Base-by-base conservation (phyloP, 92 coral and sea anemone species). In the Isaurus tuberculatus region DNA sequence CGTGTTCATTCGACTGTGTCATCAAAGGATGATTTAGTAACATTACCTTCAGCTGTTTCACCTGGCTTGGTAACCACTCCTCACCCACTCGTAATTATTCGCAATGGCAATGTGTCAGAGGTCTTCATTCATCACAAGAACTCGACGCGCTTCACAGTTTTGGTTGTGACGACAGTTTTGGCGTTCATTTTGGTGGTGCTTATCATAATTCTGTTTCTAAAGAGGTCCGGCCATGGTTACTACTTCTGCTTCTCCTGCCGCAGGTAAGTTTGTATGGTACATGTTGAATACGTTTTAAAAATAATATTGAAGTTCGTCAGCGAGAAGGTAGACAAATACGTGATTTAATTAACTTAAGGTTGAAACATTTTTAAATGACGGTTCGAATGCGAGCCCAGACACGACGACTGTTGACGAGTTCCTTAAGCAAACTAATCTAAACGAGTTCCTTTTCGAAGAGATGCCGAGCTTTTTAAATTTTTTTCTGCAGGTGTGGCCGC, bases 181-280 rank as follows among this genome's bases (percentile, higher is more conserved):
- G 97, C 97, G 33, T 86, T 93, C 31, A 67, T 93, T 22, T 74
- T 93, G 10, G 94, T 93, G 73, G 72, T 90, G 42, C 86, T 93
- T 68, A 89, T 93, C 6, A 92, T 93, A 2, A 81, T 93, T 44
- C 86, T 93, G 34, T 70, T 91, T 23, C 90, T 93, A 25, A 91
- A 91, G 65, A 90, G 97, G 25, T 73, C 93, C 15, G 97, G 97
- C 17, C 92, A 92, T 28, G 75, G 86, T 65, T 93, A 91, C 83
- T 87, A 91, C 79, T 86, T 87, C 51, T 93, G 97, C 43, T 58
- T 84, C 34, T 73, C 91, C 82, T 93, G 97, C 77, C 85, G 84
- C 67, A 89, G 86, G 88, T 89, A 88, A 42, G 81, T 1, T 15
- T 11, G 22, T 20, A 14, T 10, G 0, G 25, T n/a, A 43, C 37